These are phyloP conservation scores for Melanerpes formicivorus DNA, from an alignment of 2,113 vertebrate genomes.

Conservation along the genomic window DNA sequence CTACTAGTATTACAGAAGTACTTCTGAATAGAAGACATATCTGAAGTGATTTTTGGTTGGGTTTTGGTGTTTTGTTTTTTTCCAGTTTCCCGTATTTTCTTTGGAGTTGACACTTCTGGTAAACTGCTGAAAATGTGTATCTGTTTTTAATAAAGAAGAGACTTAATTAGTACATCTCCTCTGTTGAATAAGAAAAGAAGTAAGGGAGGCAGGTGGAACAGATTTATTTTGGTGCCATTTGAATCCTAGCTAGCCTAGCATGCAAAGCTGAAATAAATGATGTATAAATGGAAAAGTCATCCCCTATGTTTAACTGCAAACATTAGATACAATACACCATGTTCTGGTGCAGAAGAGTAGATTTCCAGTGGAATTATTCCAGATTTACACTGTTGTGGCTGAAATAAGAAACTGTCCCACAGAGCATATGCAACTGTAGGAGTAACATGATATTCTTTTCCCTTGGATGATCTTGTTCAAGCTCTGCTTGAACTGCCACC, in stretches of 20 bases:
- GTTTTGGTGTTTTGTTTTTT: not conserved
- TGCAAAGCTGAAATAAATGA: constrained; percentile 45
- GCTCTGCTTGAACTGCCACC: constrained; percentile 6
- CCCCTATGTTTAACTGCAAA: constrained; percentile 45
- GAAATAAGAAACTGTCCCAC: constrained; percentile 44
- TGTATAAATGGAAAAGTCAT: constrained; percentile 55
- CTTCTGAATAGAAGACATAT: not conserved
- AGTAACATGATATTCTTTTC: constrained; percentile 21
- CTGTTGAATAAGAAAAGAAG: constrained; percentile 3
- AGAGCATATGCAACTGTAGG: not conserved
- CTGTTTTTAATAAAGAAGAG: constrained; percentile 32
- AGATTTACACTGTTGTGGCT: constrained; percentile 27
- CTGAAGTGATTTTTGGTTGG: no score
- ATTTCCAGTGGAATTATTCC: constrained; percentile 45
- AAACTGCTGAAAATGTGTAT: constrained; percentile 35
- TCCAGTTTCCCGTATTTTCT: not conserved
- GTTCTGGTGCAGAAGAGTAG: constrained; percentile 35
- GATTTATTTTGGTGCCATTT: constrained; percentile 53
- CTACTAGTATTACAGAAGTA: not conserved
- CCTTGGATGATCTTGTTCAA: constrained; percentile 24
- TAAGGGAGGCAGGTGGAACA: constrained; percentile 15
- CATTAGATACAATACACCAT: constrained; percentile 58
- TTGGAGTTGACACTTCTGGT: constrained; percentile 29
- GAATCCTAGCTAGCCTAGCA: constrained; percentile 33
- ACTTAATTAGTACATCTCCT: constrained; percentile 51